Conservation (phyloP, 2,888 invertebrate species). For the Papilio gigon region DNA sequence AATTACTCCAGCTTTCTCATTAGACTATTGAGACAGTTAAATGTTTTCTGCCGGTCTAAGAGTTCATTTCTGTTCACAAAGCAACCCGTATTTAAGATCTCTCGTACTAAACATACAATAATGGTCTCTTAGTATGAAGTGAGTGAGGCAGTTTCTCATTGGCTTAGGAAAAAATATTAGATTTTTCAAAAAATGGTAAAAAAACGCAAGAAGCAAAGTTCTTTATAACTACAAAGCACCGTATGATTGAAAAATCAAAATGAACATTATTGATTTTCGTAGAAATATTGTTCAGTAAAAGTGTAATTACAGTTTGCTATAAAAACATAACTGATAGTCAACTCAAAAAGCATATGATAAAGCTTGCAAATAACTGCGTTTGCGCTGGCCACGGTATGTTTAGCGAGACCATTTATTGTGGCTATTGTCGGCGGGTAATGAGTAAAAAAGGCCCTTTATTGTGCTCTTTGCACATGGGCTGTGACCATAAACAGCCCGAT, state of each 20-base stretch:
- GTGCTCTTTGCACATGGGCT: conserved; percentile 53
- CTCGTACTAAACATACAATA: too few relatives aligned
- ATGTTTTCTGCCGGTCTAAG: too few relatives aligned
- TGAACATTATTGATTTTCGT: not conserved
- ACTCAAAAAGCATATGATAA: conserved; percentile 11
- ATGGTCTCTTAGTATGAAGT: too few relatives aligned
- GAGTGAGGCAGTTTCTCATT: too few relatives aligned
- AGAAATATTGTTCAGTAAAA: not conserved
- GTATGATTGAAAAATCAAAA: not conserved
- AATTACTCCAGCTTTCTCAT: not conserved
- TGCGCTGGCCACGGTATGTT: conserved; percentile 44
- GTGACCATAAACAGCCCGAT: conserved; percentile 57
- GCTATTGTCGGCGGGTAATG: conserved; percentile 61
- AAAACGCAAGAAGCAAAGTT: too few relatives aligned
- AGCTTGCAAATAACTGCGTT: conserved; percentile 36
- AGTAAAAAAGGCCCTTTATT: conserved; percentile 58
- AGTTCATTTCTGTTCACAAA: too few relatives aligned
- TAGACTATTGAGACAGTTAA: not conserved
- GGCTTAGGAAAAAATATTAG: too few relatives aligned
- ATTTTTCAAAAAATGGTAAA: too few relatives aligned
- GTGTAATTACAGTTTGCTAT: not conserved
- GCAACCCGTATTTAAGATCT: too few relatives aligned
- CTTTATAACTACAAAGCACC: too few relatives aligned
- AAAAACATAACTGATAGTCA: conserved; percentile 2
- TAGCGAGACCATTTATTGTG: conserved; percentile 54